Evolutionary conservation across 2,888 invertebrate species (phyloP), one percentile per base, ranked within the genome.

Genomic region (Apotomis capreana): DNA sequence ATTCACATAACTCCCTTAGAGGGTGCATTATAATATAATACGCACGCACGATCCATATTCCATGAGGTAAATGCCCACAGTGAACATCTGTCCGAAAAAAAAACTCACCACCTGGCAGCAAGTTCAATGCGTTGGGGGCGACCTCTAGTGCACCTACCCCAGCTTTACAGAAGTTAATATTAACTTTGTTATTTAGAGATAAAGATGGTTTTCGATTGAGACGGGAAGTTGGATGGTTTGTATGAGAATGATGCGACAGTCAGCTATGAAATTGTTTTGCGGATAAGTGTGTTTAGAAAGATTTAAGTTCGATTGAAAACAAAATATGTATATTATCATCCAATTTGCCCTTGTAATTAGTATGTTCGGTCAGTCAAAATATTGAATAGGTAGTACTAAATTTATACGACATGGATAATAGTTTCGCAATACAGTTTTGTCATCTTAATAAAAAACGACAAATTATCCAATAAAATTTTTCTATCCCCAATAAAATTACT

Each of bases 21-120:
- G 65, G 60, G 70, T 70, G 70, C 67, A 70, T 69, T 59, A 37
- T 58, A 57, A 61, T 59, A 37, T 58, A 57, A 61, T 57, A 63
- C 60, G 40, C 15, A 9, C 55, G 52, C 68, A 58, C 49, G 51
- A 71, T 63, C 54, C 69, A 65, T 68, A 71, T 36, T 49, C 64
- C 57, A 40, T 15, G 55, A 75, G 75, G 76, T 74, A 74, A 74
- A 74, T 68, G 70, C 68, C 75, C 76, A 58, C 36, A 69, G 51
- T 49, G 70, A 72, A 70, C 76, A 76, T 76, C 76, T 76, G 76
- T 70, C 74, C 60, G 36, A 37, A 69, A 68, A 76, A 76, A 76
- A 73, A 72, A 70, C 68, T n/a, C 52, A 59, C 73, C 76, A 76
- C 76, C 76, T 76, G 70, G 72, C 69, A 69, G 59, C 65, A 46